phyloP scores from a whole-genome alignment of 2,888 invertebrate species.

The Sminthurinus aureus region DNA sequence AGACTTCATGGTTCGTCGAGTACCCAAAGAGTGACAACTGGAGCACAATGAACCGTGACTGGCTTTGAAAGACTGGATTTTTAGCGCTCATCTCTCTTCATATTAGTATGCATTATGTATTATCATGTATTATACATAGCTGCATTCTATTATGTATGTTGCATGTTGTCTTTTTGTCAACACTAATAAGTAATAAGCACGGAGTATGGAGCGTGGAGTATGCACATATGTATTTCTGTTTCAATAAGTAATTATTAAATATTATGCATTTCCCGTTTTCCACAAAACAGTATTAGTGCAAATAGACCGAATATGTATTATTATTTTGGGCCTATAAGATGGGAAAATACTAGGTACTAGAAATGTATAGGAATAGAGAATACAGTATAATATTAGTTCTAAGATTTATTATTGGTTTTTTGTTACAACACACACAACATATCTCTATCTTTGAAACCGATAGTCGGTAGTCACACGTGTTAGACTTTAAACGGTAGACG shows the following conservation, averaged over 20 bases:
- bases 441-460: no score
- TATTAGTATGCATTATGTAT: background rate
- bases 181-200: background rate
- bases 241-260: no score
- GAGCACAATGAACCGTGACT: conserved; percentile 48
- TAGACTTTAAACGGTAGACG: no score
- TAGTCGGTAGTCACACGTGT: no score
- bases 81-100: conserved; percentile 8
- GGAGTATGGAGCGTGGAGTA: background rate
- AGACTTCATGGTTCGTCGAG: conserved; percentile 39
- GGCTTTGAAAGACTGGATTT: conserved; percentile 33
- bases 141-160: background rate
- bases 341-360: no score
- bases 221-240: background rate
- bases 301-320: no score
- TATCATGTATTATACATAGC: background rate
- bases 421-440: background rate
- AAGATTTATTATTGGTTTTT: conserved; percentile 23
- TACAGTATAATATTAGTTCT: background rate
- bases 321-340: no score
- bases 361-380: background rate
- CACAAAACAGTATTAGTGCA: no score
- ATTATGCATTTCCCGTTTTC: no score
- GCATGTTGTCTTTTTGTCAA: background rate
- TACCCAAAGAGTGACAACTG: conserved; percentile 45